Percentiles rank a stretch among this genome's conserved stretches.
phyloP scores from a whole-genome alignment of 2,113 vertebrate species.

The Grammomys surdaster region DNA sequence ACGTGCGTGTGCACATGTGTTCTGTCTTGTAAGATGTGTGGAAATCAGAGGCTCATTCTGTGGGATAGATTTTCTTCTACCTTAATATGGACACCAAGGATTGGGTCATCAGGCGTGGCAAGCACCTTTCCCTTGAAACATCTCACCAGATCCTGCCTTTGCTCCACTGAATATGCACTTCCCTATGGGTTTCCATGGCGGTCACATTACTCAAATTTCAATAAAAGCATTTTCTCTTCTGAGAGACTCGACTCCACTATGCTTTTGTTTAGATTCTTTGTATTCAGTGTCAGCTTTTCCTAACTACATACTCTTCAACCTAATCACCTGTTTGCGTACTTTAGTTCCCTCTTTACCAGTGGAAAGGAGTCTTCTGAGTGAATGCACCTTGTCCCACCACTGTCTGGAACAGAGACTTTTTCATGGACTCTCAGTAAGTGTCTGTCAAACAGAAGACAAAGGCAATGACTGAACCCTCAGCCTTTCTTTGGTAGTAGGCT shows the following conservation, averaged over 20 bases:
- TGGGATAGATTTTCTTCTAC: neutral
- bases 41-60: neutral
- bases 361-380: neutral
- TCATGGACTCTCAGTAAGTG: neutral
- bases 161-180: neutral
- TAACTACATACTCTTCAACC: neutral
- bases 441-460: neutral
- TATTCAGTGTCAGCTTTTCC: neutral
- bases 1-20: neutral
- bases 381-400: no score
- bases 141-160: neutral
- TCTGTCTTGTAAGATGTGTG: neutral
- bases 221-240: no score
- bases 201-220: neutral
- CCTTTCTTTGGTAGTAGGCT: neutral
- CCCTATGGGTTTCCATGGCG: neutral
- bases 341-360: neutral
- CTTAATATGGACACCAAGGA: neutral
- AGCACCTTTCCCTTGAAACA: neutral
- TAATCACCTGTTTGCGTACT: neutral
- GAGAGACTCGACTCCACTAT: neutral
- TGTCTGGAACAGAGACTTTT: neutral
- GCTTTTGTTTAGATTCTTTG: neutral
- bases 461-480: neutral
- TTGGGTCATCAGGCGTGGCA: neutral